Base-by-base conservation (phyloP, 2,113 vertebrate species). In the Platysternon megacephalum region DNA sequence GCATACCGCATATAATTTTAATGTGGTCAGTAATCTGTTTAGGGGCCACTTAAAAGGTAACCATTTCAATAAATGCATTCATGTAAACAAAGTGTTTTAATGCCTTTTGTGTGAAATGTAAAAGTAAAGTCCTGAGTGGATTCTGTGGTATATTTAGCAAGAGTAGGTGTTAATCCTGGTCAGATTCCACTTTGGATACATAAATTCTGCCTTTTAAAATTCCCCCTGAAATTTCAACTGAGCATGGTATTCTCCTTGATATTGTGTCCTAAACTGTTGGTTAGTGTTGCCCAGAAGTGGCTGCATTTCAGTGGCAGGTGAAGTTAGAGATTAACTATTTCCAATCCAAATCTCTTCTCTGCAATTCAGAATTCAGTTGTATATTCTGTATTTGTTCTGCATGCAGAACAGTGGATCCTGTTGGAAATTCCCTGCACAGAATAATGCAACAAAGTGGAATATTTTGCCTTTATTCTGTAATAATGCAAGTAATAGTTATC, bases 1-100 rank as follows among this genome's bases (percentile, higher is more conserved):
- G 88, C 97, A 97, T 97, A 97, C 97, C 96, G 89, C 94, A 90
- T 97, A 91, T n/a, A 82, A 88, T 94, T 96, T 93, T 87, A 96
- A 93, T 83, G 86, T 84, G 92, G 93, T 91, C 10, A 21, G 80
- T 56, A 93, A 93, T 55, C 79, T 96, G 89, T 87, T 76, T 42
- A 61, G 89, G 83, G 46, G 95, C 93, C 96, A 96, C 55, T 82
- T 82, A 80, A 94, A 95, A 98, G 87, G 93, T 95, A 94, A 95
- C 91, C 83, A 8, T 93, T 88, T 87, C 29, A 44, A 94, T 90
- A 96, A 97, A 61, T 52, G 49, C 29, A 39, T 91, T 91, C 82
- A 24, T 82, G 74, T 79, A 85, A 88, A 88, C 55, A 11, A 26
- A 61, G 39, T 4, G 1, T 91, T 95, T 91, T 88, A 92, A 94